Percentiles rank a stretch among this genome's conserved stretches.
Evolutionary conservation across 2,888 invertebrate genomes (phyloP).

Genomic region (Torymus auratus): DNA sequence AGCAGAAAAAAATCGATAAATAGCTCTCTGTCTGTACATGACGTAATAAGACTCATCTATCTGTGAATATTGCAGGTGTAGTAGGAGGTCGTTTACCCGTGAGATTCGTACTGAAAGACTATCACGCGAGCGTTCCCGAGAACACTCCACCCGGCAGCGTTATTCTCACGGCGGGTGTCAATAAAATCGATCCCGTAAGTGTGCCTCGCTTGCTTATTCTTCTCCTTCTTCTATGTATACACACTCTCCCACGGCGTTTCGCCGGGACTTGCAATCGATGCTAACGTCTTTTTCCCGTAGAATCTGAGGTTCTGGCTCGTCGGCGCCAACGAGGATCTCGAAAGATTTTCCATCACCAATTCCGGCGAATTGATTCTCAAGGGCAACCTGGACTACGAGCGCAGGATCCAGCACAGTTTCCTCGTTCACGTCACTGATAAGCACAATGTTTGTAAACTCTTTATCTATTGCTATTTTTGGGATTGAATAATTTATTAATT

Average conservation of each 20-base stretch:
- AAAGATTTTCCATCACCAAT: slow-evolving; percentile 86
- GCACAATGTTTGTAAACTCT: slow-evolving; percentile 79
- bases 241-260: too few relatives aligned
- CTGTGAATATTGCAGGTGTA: slow-evolving; percentile 28
- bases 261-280: too few relatives aligned
- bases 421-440: slow-evolving; percentile 91
- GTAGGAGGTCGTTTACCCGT: slow-evolving; percentile 76
- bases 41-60: neutral
- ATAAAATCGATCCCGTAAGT: slow-evolving; percentile 74
- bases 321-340: slow-evolving; percentile 85
- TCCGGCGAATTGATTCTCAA: slow-evolving; percentile 88
- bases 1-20: neutral
- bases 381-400: slow-evolving; percentile 88
- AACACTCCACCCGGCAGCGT: slow-evolving; percentile 86
- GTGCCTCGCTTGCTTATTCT: slow-evolving; percentile 35
- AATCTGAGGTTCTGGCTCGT: slow-evolving; percentile 85
- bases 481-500: neutral
- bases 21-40: neutral
- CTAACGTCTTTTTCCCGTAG: slow-evolving; percentile 68
- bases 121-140: slow-evolving; percentile 85
- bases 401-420: slow-evolving; percentile 84
- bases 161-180: slow-evolving; percentile 81
- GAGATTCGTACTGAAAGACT: slow-evolving; percentile 85
- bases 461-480: neutral
- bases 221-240: too few relatives aligned